phyloP scores from a whole-genome alignment of 2,888 invertebrate genomes.

The Campoplex nolae region DNA sequence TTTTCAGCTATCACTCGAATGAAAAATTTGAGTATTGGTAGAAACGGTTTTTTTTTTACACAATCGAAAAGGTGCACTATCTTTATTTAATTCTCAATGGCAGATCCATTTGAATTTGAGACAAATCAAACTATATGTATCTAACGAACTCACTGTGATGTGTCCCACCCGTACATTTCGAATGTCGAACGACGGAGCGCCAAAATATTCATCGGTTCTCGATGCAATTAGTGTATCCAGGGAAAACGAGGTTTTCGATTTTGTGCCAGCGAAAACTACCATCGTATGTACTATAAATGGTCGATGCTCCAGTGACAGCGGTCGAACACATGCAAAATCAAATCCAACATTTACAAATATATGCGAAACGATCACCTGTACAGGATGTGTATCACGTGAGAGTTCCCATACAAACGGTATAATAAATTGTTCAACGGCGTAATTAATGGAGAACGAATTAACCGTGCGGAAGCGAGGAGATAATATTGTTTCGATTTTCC shows the following conservation, averaged over 20 bases:
- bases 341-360: constrained; percentile 35
- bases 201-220: constrained; percentile 81
- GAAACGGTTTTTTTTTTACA: not conserved
- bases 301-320: constrained; percentile 33
- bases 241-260: constrained; percentile 73
- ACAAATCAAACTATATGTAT: constrained; percentile 7
- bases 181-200: constrained; percentile 41
- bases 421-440: constrained; percentile 68
- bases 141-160: not conserved
- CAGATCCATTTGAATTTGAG: not conserved
- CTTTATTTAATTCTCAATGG: not conserved
- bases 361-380: constrained; percentile 35
- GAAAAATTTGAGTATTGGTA: not conserved
- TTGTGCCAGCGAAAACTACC: constrained; percentile 37
- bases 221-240: constrained; percentile 76
- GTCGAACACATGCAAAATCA: constrained; percentile 24
- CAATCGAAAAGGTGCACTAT: not conserved
- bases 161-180: not conserved
- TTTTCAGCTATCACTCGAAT: not conserved
- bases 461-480: constrained; percentile 66
- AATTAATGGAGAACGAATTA: constrained; percentile 70
- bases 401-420: constrained; percentile 47
- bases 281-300: constrained; percentile 20
- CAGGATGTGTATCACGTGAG: constrained; percentile 58
- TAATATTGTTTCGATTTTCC: constrained; percentile 69